A percentile compares a stretch with the other conserved stretches of the same genome.
Conservation (phyloP, 1,140 invertebrate genomes). For the Solenopsis fugax region DNA sequence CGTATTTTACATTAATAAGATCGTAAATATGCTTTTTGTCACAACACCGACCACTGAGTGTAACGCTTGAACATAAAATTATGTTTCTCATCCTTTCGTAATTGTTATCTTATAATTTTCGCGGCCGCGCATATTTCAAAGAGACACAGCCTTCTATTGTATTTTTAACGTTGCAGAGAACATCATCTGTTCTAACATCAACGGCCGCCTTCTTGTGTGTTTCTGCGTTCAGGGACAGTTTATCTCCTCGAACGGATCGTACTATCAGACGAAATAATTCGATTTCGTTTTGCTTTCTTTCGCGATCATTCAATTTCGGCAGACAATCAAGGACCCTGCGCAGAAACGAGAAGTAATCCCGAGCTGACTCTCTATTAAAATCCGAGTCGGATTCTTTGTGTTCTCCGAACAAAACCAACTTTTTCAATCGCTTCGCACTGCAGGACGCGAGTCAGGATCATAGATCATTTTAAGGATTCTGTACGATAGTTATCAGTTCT, state of each 20-base stretch:
- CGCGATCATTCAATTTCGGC: constrained; percentile 71
- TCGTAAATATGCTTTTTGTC: background rate
- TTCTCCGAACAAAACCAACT: constrained; percentile 56
- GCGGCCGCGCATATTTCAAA: background rate
- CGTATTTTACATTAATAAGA: background rate
- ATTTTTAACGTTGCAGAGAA: constrained; percentile 13
- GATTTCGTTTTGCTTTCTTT: constrained; percentile 61
- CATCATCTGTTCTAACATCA: constrained; percentile 11
- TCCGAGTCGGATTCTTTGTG: constrained; percentile 67
- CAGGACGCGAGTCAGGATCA: constrained; percentile 24
- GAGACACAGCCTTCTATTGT: background rate
- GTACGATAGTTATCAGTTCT: constrained; percentile 16
- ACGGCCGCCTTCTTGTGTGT: constrained; percentile 23
- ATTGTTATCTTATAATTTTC: constrained; percentile 41
- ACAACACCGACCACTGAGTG: background rate
- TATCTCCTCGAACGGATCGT: constrained; percentile 48
- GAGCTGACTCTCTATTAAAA: constrained; percentile 71
- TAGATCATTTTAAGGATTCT: constrained; percentile 36
- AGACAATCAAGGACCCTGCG: constrained; percentile 64
- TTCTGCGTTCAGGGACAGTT: constrained; percentile 30
- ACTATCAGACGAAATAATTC: constrained; percentile 45
- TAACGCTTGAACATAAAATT: background rate
- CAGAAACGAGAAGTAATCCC: constrained; percentile 70
- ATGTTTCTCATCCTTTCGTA: background rate
- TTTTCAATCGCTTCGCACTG: constrained; percentile 69